Evolutionary conservation across 2,113 vertebrate genomes (phyloP), one percentile per base, ranked within the genome.

Genomic region (Vulpes lagopus): DNA sequence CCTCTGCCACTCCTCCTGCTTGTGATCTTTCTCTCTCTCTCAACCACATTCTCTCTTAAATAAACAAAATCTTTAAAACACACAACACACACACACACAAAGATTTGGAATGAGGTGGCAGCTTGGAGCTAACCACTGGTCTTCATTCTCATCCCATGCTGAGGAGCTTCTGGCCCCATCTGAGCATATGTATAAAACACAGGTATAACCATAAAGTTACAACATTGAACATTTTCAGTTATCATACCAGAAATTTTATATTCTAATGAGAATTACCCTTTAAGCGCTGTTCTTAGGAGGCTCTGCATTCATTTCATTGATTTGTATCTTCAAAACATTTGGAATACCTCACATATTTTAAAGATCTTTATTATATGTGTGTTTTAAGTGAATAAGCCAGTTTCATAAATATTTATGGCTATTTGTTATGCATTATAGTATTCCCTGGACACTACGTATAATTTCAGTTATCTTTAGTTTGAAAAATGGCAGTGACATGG

Each of bases 301-400:
- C 2, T 76, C 82, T 65, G 62, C 43, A 59, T 65, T 64, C 11
- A 83, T 16, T 57, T 22, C 14, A 16, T 30, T 79, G 10, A 89
- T 38, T 93, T 89, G 22, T 88, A 16, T 32, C 62, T 59, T 95
- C 27, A 60, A 60, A 89, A n/a, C 15, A 76, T 80, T 65, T n/a
- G 23, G 14, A 93, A 73, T 23, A 23, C 0, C 43, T 93, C 73
- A 73, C 15, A 65, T 81, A 79, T 80, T n/a, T 86, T 35, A 35
- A 9, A 3, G 59, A 88, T 76, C 16, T 60, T 90, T 60, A 51
- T 53, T 55, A 27, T 62, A 51, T 30, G 38, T 53, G 8, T 19
- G 59, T 95, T 91, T 57, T 55, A 91, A 27, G 38, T 95, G 67
- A 92, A 43, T n/a, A 94, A 81, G 65, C 12, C n/a, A 59, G 30